Evolutionary conservation across 2,113 vertebrate species (phyloP).

Genomic region (Colaptes auratus): DNA sequence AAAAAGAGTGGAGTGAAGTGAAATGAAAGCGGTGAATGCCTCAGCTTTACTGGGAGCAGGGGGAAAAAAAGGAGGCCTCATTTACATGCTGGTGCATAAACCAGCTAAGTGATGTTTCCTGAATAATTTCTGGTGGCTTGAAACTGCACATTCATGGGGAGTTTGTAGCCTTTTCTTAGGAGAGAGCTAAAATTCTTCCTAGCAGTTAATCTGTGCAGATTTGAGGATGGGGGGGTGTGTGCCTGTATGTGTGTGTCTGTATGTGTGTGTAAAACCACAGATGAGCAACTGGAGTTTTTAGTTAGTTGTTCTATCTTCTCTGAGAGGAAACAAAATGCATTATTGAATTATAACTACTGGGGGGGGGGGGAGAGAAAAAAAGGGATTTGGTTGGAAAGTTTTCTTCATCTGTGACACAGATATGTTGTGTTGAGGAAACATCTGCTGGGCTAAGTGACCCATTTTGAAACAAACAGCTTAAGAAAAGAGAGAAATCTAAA

Average conservation of each 20-base stretch:
- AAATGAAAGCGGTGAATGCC: conserved; percentile 54
- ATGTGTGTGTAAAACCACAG: neutral
- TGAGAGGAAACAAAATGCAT: neutral
- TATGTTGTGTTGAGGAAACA: conserved; percentile 18
- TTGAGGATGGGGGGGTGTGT: neutral
- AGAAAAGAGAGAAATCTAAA: conserved; percentile 18
- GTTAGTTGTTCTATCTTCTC: neutral
- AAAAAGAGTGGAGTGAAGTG: neutral
- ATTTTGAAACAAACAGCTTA: conserved; percentile 10
- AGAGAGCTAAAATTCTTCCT: neutral
- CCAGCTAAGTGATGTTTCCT: conserved; percentile 52
- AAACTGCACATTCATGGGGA: conserved; percentile 4
- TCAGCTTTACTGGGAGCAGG: conserved; percentile 37
- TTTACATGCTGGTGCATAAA: conserved; percentile 67
- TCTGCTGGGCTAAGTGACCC: conserved; percentile 25
- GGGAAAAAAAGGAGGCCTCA: conserved; percentile 46
- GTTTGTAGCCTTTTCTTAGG: neutral
- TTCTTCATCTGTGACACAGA: neutral
- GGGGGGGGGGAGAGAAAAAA: neutral
- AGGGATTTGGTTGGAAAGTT: neutral
- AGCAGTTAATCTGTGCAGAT: neutral
- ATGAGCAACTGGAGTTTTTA: neutral
- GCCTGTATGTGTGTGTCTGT: no score
- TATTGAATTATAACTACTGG: neutral
- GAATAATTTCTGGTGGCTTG: conserved; percentile 47